Conservation (phyloP, 35 echinoderm and acorn worm genomes). For the Diadema setosum region DNA sequence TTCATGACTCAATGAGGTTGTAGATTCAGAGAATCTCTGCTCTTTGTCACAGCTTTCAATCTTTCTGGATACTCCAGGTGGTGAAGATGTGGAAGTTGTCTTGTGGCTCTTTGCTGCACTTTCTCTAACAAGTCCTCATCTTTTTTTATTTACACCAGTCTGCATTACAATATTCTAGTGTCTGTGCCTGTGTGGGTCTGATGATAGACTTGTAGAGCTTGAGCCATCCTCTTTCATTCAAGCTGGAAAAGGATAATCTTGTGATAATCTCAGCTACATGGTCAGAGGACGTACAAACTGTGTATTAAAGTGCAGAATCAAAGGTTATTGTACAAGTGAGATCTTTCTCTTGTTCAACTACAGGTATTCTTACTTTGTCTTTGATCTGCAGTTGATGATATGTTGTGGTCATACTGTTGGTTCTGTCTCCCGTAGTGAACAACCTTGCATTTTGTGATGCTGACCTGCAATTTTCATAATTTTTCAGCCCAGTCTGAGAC, state of each 20-base stretch:
- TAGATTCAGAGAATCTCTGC: too few relatives aligned
- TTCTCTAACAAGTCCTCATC: too few relatives aligned
- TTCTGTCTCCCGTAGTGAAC: not conserved
- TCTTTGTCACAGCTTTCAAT: too few relatives aligned
- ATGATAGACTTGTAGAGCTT: too few relatives aligned
- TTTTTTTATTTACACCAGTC: too few relatives aligned
- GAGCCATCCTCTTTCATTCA: too few relatives aligned
- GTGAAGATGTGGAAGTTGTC: too few relatives aligned
- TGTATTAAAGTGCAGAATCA: not conserved
- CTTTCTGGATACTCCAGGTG: too few relatives aligned
- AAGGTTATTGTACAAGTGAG: not conserved
- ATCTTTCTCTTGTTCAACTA: constrained; percentile 7
- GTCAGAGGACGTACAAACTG: not conserved
- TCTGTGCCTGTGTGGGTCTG: too few relatives aligned
- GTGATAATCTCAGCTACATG: not conserved
- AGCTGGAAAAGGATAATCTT: not conserved
- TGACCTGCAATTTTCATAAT: not conserved
- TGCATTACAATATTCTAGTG: too few relatives aligned
- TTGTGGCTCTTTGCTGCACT: too few relatives aligned
- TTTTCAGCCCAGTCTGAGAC: not conserved
- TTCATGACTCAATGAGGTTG: too few relatives aligned
- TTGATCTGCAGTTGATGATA: not conserved
- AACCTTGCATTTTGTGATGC: not conserved
- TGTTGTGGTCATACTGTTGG: not conserved
- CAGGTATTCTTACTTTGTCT: not conserved